phyloP scores from a whole-genome alignment of 2,888 invertebrate genomes.

The Abscondita cerata region DNA sequence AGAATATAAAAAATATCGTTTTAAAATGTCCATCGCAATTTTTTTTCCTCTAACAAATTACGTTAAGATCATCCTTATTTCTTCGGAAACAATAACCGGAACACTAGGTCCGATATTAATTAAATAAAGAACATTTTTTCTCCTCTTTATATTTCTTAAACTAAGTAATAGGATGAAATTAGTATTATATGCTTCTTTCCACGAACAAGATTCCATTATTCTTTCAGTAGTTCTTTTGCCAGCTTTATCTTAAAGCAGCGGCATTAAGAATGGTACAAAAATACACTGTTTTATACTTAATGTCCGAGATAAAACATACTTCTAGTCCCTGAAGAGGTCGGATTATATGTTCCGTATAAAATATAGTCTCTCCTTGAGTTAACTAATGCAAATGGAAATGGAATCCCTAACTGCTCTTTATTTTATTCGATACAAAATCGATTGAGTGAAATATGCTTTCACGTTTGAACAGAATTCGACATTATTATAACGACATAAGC shows the following conservation, averaged over 20 bases:
- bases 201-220: conserved; percentile 23
- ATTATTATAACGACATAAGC: conserved; percentile 13
- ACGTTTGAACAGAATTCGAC: conserved; percentile 9
- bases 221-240: conserved; percentile 22
- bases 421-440: conserved; percentile 31
- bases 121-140: neutral
- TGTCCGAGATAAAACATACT: conserved; percentile 35
- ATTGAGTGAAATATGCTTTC: conserved; percentile 20
- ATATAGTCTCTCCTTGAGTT: conserved; percentile 35
- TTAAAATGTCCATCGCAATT: conserved; percentile 15
- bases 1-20: conserved; percentile 27
- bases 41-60: neutral
- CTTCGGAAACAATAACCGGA: neutral
- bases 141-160: conserved; percentile 6
- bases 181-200: conserved; percentile 14
- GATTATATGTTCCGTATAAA: conserved; percentile 38
- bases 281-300: conserved; percentile 36
- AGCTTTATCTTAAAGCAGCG: conserved; percentile 26
- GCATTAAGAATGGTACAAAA: conserved; percentile 32
- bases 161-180: conserved; percentile 16
- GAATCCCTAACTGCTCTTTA: conserved; percentile 34
- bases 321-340: conserved; percentile 30
- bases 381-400: conserved; percentile 40
- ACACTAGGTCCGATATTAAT: too few relatives aligned
- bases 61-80: neutral